A percentile compares a stretch with the other conserved stretches of the same genome.
phyloP scores from a whole-genome alignment of 2,888 invertebrate species.

The Melinaea marsaeus region DNA sequence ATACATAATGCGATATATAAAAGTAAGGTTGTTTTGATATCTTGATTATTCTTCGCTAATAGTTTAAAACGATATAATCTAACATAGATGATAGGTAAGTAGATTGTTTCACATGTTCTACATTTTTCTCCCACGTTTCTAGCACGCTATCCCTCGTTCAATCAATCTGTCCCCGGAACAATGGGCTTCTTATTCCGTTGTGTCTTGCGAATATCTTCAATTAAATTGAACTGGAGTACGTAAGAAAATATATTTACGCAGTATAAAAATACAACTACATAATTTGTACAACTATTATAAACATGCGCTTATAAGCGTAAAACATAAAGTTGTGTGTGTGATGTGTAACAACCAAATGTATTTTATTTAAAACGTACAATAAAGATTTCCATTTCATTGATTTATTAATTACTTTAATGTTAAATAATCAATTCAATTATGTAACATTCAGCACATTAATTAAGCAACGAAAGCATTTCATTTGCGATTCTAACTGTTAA shows the following conservation, averaged over 20 bases:
- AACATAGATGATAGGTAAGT: neutral
- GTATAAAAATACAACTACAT: no score
- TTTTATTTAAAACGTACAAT: no score
- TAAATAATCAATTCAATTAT: no score
- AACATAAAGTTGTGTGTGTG: no score
- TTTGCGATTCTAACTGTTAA: slow-evolving; percentile 22
- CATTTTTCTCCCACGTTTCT: slow-evolving; percentile 63
- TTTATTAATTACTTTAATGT: no score
- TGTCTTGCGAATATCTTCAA: slow-evolving; percentile 48
- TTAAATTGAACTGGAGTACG: slow-evolving; percentile 26
- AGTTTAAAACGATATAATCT: neutral
- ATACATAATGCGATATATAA: neutral
- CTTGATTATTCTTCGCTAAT: neutral
- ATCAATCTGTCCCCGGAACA: slow-evolving; percentile 60
- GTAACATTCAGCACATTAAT: no score
- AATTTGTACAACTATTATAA: no score
- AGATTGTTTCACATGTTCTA: slow-evolving; percentile 63
- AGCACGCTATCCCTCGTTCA: slow-evolving; percentile 46
- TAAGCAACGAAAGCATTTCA: slow-evolving; percentile 8
- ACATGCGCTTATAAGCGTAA: no score
- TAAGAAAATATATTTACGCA: slow-evolving; percentile 7
- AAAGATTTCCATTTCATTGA: no score
- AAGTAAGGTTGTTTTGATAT: neutral
- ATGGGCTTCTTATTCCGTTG: slow-evolving; percentile 44
- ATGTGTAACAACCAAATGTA: no score